These are phyloP conservation scores for Zosterops borbonicus DNA, from an alignment of 2,113 vertebrate genomes.

Conservation along the genomic window DNA sequence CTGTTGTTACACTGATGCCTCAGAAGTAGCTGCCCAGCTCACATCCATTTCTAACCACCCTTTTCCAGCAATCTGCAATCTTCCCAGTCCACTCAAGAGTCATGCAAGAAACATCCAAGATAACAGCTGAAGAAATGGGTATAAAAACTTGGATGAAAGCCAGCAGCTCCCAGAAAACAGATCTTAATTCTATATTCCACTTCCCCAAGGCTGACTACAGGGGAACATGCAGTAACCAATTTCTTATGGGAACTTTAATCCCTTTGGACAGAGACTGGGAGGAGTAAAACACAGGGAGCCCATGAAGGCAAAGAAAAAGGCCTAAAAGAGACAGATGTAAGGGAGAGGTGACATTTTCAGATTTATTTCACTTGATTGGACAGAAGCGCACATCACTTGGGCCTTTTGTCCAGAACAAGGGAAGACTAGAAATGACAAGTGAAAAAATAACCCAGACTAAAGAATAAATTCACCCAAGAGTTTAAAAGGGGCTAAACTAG, in stretches of 20 bases:
- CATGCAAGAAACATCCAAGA: neutral
- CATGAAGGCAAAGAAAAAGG: neutral
- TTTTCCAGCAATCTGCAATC: neutral
- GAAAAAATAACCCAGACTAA: neutral
- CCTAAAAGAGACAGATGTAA: neutral
- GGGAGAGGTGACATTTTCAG: neutral
- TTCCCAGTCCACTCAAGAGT: neutral
- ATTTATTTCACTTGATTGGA: neutral
- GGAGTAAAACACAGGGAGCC: neutral
- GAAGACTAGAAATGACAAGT: neutral
- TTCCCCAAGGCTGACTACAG: neutral
- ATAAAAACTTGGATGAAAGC: neutral
- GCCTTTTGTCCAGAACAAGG: neutral
- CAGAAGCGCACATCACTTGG: neutral
- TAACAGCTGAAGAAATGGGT: neutral
- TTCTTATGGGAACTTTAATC: neutral
- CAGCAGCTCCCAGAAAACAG: neutral
- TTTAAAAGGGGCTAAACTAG: neutral
- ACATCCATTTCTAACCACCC: neutral
- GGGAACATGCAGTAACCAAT: neutral
- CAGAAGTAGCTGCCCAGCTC: neutral
- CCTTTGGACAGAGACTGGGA: neutral
- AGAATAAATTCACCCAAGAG: neutral
- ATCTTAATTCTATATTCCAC: neutral
- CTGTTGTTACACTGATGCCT: neutral